A percentile compares a stretch with the other conserved stretches of the same genome.
phyloP scores from a whole-genome alignment of 2,113 vertebrate genomes.

The Petromus typicus region DNA sequence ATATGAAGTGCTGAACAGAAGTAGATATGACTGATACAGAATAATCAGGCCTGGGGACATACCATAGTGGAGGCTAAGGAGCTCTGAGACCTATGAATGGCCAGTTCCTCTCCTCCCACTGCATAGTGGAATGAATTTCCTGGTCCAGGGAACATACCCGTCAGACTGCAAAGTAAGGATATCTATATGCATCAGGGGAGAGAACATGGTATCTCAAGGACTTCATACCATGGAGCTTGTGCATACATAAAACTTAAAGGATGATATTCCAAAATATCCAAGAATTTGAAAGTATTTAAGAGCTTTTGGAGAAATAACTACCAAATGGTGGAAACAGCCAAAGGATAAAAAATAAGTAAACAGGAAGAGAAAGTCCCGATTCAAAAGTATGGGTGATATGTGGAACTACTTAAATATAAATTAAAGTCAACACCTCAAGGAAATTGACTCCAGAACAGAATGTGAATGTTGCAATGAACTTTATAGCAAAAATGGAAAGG shows the following conservation, averaged over 20 bases:
- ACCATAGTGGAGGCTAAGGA: neutral
- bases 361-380: neutral
- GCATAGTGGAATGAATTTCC: neutral
- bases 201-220: neutral
- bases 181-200: neutral
- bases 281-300: neutral
- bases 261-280: neutral
- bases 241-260: neutral
- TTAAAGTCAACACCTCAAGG: neutral
- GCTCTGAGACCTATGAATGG: neutral
- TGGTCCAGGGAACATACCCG: neutral
- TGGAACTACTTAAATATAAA: neutral
- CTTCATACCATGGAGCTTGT: neutral
- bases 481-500: neutral
- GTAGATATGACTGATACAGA: neutral
- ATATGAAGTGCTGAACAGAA: neutral
- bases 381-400: neutral
- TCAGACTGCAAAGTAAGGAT: neutral
- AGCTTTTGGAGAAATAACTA: neutral
- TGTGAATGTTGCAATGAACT: neutral
- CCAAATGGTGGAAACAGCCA: neutral
- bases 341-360: slow-evolving; percentile 10
- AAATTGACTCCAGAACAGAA: neutral
- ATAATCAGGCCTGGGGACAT: neutral
- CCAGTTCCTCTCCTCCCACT: no score